These are phyloP conservation scores for Phainopepla nitens DNA, from an alignment of 2,113 vertebrate genomes.

Conservation along the genomic window DNA sequence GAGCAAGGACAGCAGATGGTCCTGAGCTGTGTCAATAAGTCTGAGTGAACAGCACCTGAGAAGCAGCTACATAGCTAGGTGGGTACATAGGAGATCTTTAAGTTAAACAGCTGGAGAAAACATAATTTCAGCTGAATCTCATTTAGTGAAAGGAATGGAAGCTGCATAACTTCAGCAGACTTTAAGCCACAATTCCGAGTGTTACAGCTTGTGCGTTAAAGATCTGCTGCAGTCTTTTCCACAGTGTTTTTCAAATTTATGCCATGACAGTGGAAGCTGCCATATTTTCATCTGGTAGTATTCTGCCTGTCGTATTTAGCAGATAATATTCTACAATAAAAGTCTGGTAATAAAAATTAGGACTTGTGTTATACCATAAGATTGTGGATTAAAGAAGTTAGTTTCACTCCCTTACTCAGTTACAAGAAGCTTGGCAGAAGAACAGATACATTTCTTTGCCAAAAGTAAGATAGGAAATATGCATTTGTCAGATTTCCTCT, in stretches of 20 bases:
- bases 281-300: background rate
- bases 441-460: background rate
- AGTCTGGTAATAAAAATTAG: background rate
- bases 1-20: background rate
- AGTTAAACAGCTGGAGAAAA: background rate
- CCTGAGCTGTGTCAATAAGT: background rate
- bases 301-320: background rate
- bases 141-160: background rate
- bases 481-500: background rate
- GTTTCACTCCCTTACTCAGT: background rate
- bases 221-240: background rate
- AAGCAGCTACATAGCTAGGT: background rate
- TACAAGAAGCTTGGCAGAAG: background rate
- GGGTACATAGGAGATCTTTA: background rate
- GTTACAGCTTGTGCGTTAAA: background rate
- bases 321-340: background rate
- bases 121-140: background rate
- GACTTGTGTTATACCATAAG: background rate
- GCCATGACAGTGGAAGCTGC: accelerated
- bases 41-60: background rate
- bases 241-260: background rate
- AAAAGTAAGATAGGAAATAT: background rate
- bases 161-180: background rate
- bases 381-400: background rate
- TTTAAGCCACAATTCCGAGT: background rate